Percentiles rank a stretch among this genome's conserved stretches.
These are phyloP conservation scores for Acrobeloides nanus DNA, from an alignment of 2,888 invertebrate genomes.

Conservation along the genomic window DNA sequence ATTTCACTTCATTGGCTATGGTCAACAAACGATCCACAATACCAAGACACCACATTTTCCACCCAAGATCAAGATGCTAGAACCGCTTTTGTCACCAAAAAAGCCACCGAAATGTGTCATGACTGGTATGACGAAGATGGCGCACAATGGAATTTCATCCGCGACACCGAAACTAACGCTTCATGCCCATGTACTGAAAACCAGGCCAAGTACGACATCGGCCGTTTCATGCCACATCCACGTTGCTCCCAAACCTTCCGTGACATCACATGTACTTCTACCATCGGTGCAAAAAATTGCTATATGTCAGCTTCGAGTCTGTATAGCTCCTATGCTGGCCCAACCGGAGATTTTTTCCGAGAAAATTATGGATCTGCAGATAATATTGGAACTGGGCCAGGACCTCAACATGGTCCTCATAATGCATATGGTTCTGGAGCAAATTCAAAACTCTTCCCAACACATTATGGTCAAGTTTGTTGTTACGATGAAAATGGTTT, in stretches of 20 bases:
- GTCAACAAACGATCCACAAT: slow-evolving; percentile 38
- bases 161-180: slow-evolving; percentile 52
- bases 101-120: slow-evolving; percentile 50
- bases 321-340: slow-evolving; percentile 42
- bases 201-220: slow-evolving; percentile 83
- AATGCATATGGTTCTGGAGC: background rate
- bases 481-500: slow-evolving; percentile 87
- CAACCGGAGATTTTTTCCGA: too few relatives aligned
- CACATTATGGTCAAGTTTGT: slow-evolving; percentile 76
- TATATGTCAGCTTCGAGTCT: slow-evolving; percentile 52
- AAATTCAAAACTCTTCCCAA: slow-evolving; percentile 43
- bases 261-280: slow-evolving; percentile 67
- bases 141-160: slow-evolving; percentile 49
- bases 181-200: slow-evolving; percentile 73
- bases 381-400: too few relatives aligned
- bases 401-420: too few relatives aligned
- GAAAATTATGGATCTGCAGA: too few relatives aligned
- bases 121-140: slow-evolving; percentile 53
- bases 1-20: slow-evolving; percentile 54
- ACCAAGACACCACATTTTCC: slow-evolving; percentile 32
- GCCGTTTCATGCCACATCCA: slow-evolving; percentile 71
- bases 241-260: slow-evolving; percentile 40
- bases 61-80: slow-evolving; percentile 24
- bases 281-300: slow-evolving; percentile 82
- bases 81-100: slow-evolving; percentile 37